Percentiles rank a stretch among this genome's conserved stretches.
Conservation (phyloP, 2,797 vertebrate genomes). For the Hydrophis major region DNA sequence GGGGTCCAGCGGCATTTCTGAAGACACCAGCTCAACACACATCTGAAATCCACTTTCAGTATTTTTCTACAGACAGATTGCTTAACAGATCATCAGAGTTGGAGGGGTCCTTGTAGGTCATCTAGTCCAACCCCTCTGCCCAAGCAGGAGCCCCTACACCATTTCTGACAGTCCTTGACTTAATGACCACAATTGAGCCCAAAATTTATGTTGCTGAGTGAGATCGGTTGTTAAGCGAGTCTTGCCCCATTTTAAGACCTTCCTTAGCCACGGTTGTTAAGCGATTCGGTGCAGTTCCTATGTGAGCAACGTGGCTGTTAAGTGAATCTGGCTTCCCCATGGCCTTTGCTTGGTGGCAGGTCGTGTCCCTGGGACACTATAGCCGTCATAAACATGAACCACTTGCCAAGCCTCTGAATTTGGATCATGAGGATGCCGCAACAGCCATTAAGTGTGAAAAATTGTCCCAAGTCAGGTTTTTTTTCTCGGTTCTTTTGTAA, state of each 20-base stretch:
- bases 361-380: too few relatives aligned
- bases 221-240: background rate
- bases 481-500: background rate
- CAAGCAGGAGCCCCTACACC: too few relatives aligned
- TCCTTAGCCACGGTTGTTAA: too few relatives aligned
- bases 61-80: background rate
- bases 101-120: too few relatives aligned
- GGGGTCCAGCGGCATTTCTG: background rate
- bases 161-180: too few relatives aligned
- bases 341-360: too few relatives aligned
- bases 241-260: background rate
- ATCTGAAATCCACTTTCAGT: background rate
- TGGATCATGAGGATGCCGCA: background rate
- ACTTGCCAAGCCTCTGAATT: background rate
- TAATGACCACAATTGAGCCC: background rate
- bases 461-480: too few relatives aligned
- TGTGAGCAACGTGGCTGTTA: background rate
- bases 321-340: background rate
- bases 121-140: too few relatives aligned
- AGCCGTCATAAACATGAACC: accelerated
- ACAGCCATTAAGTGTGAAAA: background rate
- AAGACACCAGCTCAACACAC: background rate
- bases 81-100: too few relatives aligned
- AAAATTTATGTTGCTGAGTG: background rate
- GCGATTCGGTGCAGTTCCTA: background rate